Evolutionary conservation across 2,888 invertebrate species (phyloP).

Genomic region (Seira ritae): DNA sequence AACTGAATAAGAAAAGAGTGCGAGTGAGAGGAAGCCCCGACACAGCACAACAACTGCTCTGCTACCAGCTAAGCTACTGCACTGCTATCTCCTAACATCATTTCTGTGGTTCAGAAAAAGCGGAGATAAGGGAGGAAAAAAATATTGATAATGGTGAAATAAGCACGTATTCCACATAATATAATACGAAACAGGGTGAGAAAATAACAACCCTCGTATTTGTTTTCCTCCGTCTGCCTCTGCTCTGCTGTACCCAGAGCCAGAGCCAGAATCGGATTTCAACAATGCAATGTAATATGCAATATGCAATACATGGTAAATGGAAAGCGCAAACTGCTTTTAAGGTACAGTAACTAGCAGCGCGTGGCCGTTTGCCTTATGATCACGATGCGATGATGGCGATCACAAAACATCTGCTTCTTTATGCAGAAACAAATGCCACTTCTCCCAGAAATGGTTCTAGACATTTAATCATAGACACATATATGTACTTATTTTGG

Average conservation of each 20-base stretch:
- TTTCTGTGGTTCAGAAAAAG: neutral
- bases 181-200: conserved; percentile 7
- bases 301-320: neutral
- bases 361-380: conserved; percentile 69
- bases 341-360: conserved; percentile 62
- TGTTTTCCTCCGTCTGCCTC: neutral
- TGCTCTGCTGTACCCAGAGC: neutral
- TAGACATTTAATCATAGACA: conserved; percentile 35
- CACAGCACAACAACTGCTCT: conserved; percentile 6
- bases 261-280: conserved; percentile 39
- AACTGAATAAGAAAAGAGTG: neutral
- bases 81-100: conserved; percentile 8
- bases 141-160: conserved; percentile 17
- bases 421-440: conserved; percentile 22
- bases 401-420: conserved; percentile 62
- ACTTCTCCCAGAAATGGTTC: neutral
- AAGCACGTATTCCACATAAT: conserved; percentile 6
- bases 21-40: neutral
- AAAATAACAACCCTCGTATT: neutral
- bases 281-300: conserved; percentile 24
- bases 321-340: neutral
- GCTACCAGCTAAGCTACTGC: neutral
- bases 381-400: conserved; percentile 6
- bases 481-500: conserved; percentile 32
- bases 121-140: conserved; percentile 1